Base-by-base conservation (phyloP, 2,797 vertebrate species). In the Hypotaenidia okinawae region DNA sequence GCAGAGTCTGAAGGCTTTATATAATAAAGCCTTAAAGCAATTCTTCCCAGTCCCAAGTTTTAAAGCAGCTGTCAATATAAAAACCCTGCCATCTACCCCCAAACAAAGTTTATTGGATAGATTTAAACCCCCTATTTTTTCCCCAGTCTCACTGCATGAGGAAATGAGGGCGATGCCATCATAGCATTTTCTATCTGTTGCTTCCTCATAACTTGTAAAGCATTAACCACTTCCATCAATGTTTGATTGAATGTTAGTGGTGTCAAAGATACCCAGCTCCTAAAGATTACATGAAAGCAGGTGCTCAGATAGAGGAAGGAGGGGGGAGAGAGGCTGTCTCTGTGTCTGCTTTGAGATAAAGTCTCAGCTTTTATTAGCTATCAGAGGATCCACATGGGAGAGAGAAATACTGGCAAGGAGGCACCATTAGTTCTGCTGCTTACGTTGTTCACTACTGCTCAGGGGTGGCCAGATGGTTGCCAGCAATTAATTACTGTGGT, bases 401-500 rank as follows among this genome's bases (percentile, higher is more conserved):
- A 74, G 69, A 94, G 92, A 95, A 95, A 96, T 91, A 95, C 93
- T 96, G 93, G 89, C 95, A 94, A 89, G 90, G 81, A 97, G 93
- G 81, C 77, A 95, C 90, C 93, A 96, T 97, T 97, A 95, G 90
- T 96, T 96, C 84, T 97, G 94, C 92, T 91, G 95, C 93, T 95
- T 97, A 95, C 75, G 61, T 91, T 97, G 95, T 92, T 97, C 96
- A 87, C 91, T 94, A 13, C 93, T 89, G 94, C 94, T 96, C 93
- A 94, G 96, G 89, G 96, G 94, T 97, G 96, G 95, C 94, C 96
- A 97, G 96, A 96, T 97, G 96, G 96, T 95, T 96, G 95, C 96
- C 96, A 95, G 95, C 95, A 95, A 97, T 97, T 97, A 97, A 97
- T 95, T 97, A 95, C 95, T 77, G 84, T 93, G 93, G 96, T 95